Evolutionary conservation across 2,113 vertebrate genomes (phyloP).

Genomic region (Nerophis lumbriciformis): DNA sequence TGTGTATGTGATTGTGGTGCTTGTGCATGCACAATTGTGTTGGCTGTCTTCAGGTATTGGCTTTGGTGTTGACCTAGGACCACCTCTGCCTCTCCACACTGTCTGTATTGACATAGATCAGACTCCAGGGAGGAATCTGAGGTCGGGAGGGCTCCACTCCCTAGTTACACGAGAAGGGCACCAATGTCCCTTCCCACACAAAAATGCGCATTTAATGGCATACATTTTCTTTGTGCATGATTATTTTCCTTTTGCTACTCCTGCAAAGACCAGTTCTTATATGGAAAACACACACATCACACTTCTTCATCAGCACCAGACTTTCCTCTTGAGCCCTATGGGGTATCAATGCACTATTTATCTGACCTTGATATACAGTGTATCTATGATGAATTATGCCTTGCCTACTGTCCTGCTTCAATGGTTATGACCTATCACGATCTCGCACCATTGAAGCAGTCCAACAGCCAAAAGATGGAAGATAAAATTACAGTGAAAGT

Average conservation of each 20-base stretch:
- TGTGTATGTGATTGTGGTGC: conserved; percentile 28
- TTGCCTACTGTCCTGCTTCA: background rate
- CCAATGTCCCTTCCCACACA: conserved; percentile 9
- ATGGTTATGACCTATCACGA: too few relatives aligned
- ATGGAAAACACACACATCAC: background rate
- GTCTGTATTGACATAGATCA: conserved; percentile 56
- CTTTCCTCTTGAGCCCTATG: too few relatives aligned
- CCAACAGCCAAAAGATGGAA: too few relatives aligned
- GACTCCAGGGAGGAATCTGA: conserved; percentile 47
- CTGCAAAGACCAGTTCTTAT: background rate
- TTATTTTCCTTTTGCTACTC: background rate
- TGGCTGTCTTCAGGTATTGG: conserved; percentile 61
- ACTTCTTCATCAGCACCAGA: background rate
- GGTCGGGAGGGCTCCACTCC: conserved; percentile 34
- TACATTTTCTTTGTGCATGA: background rate
- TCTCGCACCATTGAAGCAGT: too few relatives aligned
- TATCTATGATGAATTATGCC: background rate
- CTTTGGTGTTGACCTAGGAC: conserved; percentile 68
- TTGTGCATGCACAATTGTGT: conserved; percentile 27
- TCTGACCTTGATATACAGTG: too few relatives aligned
- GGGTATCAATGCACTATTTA: too few relatives aligned
- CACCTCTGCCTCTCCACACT: conserved; percentile 49
- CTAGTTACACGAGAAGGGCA: background rate
- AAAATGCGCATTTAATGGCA: background rate
- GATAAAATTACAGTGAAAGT: too few relatives aligned